A percentile compares a stretch with the other conserved stretches of the same genome.
Conservation (phyloP, 2,888 invertebrate genomes). For the Eupithecia dodoneata region DNA sequence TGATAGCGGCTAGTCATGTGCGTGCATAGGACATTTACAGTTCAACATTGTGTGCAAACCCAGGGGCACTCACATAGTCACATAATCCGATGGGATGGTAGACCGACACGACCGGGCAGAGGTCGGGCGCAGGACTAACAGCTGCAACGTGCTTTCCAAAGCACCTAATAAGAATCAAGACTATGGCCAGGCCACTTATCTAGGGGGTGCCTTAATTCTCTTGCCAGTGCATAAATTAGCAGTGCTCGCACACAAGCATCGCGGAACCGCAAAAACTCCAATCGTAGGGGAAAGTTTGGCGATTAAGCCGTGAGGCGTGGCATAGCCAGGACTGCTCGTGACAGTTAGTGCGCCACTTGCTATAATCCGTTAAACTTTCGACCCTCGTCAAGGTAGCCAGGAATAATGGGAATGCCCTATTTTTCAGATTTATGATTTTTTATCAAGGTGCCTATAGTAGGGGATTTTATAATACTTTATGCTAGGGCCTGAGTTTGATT, state of each 20-base stretch:
- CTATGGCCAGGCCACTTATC: constrained; percentile 45
- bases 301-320: constrained; percentile 83
- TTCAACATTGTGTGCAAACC: too few relatives aligned
- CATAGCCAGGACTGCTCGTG: constrained; percentile 78
- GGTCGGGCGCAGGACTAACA: too few relatives aligned
- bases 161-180: not conserved
- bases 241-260: constrained; percentile 66
- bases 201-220: constrained; percentile 55
- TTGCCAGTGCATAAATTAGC: constrained; percentile 79
- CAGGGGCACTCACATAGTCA: too few relatives aligned
- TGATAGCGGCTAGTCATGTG: too few relatives aligned
- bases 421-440: constrained; percentile 65
- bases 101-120: too few relatives aligned
- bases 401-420: constrained; percentile 78
- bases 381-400: constrained; percentile 81
- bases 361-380: constrained; percentile 82
- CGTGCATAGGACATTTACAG: too few relatives aligned
- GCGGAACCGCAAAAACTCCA: constrained; percentile 81
- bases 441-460: not conserved
- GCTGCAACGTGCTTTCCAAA: too few relatives aligned
- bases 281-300: constrained; percentile 81
- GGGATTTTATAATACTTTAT: too few relatives aligned
- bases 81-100: too few relatives aligned
- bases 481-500: too few relatives aligned
- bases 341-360: constrained; percentile 83